Percentiles rank a stretch among this genome's conserved stretches.
phyloP scores from a whole-genome alignment of 2,797 vertebrate species.

The Chelmon rostratus region DNA sequence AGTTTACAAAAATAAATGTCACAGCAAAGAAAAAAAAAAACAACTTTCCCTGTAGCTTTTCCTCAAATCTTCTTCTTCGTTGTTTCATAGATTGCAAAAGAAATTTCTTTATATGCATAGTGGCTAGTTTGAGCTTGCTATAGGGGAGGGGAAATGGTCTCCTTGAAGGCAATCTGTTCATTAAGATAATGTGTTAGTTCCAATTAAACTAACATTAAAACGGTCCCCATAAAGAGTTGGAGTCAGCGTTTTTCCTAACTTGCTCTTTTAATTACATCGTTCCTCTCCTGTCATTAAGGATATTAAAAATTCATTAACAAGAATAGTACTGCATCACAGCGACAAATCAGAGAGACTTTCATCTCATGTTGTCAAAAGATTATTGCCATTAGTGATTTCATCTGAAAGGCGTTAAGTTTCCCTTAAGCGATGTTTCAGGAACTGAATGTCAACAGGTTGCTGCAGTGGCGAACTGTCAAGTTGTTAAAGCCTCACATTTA shows the following conservation, averaged over 20 bases:
- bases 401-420: conserved; percentile 72
- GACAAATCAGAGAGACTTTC: conserved; percentile 97
- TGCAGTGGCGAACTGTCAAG: conserved; percentile 64
- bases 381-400: conserved; percentile 84
- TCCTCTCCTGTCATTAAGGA: conserved; percentile 99
- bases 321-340: conserved; percentile 92
- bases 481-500: conserved; percentile 71
- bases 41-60: conserved; percentile 7
- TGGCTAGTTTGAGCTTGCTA: conserved; percentile 80
- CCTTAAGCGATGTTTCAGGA: conserved; percentile 58
- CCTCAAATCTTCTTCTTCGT: conserved; percentile 25
- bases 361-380: conserved; percentile 91
- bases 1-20: conserved; percentile 46
- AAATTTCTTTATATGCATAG: conserved; percentile 71
- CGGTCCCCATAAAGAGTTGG: conserved; percentile 99
- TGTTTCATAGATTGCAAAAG: conserved; percentile 44
- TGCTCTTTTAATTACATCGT: conserved; percentile 99
- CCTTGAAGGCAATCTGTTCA: conserved; percentile 98
- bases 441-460: conserved; percentile 83
- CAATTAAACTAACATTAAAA: conserved; percentile 99
- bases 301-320: conserved; percentile 99
- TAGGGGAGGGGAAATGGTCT: conserved; percentile 84
- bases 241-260: conserved; percentile 99
- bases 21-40: not conserved
- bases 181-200: conserved; percentile 99